A percentile compares a stretch with the other conserved stretches of the same genome.
Conservation (phyloP, 1,140 invertebrate species). For the Drosophila murphyi region DNA sequence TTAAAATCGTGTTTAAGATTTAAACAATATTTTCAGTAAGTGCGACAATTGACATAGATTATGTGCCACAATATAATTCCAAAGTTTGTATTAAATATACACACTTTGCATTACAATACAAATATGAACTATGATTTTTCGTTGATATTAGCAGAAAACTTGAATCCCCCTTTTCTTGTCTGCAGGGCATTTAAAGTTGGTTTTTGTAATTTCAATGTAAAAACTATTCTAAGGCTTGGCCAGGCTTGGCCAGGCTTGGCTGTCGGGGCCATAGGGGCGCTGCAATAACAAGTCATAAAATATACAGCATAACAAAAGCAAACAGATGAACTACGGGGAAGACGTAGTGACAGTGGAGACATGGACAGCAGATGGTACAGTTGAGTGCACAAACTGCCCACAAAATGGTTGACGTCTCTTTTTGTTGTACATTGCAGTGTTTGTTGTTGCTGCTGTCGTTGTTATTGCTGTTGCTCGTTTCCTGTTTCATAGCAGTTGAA, state of each 20-base stretch:
- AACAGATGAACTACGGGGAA: conserved; percentile 25
- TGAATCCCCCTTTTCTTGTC: not conserved
- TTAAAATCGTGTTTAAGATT: too few species aligned
- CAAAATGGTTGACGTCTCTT: conserved; percentile 67
- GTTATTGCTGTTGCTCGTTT: conserved; percentile 42
- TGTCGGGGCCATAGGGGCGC: conserved; percentile 21
- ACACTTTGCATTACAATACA: not conserved
- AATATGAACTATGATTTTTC: not conserved
- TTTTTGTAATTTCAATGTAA: conserved; percentile 60
- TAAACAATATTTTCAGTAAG: too few species aligned
- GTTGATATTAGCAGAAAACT: not conserved
- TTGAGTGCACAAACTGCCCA: conserved; percentile 62
- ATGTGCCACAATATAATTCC: not conserved
- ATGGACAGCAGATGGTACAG: conserved; percentile 51
- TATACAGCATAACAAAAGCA: conserved; percentile 57
- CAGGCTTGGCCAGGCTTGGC: conserved; percentile 22
- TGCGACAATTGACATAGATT: not conserved
- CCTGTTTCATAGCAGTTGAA: conserved; percentile 63
- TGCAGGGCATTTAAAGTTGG: conserved; percentile 45
- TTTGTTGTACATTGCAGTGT: conserved; percentile 23
- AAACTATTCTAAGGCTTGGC: conserved; percentile 53
- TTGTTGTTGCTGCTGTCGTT: conserved; percentile 10
- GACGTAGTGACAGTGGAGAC: conserved; percentile 25
- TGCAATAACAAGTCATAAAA: conserved; percentile 77
- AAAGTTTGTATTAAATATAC: not conserved